Base-by-base conservation (phyloP, 2,888 invertebrate genomes). In the Hydriomena furcata region DNA sequence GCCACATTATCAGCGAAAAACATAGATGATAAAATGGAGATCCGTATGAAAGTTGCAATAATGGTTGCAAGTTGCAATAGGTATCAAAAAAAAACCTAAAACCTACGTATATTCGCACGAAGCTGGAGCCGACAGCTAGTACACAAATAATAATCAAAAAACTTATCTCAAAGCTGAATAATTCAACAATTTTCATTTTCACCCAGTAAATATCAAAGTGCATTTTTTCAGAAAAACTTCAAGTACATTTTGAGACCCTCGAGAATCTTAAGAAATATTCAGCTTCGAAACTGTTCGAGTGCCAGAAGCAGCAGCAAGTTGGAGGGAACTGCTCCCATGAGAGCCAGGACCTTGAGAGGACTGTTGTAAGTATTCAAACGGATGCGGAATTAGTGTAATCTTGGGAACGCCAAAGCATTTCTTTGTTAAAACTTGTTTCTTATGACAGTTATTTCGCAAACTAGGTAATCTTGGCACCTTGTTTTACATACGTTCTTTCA, bases 241-340 rank as follows among this genome's bases (percentile, higher is more conserved):
- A 89, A 79, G 89, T 90, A 36, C 90, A 90, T 65, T 90, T 90
- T 41, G 90, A 90, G 61, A 90, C 90, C 5, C 56, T 90, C 55
- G 90, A 90, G 61, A 90, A 90, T 64, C 61, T 90, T 41, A 89
- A 89, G 61, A 90, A 90, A 58, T 90, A 90, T 71, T 90, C 90
- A 1, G 90, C 90, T 1, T 89, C 89, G 0, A 90, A 90, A 59
- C 64, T 90, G 41, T 90, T 88, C 48, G 90, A 90, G 55, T 90
- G 90, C 56, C 90, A 90, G 56, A 90, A 90, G 47, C 88, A 89
- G 57, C 90, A 89, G 65, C 89, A 88, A 69, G 87, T 87, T 13
- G 89, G 90, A 0, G 88, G 88, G 1, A 90, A 90, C 71, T 90
- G 90, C 61, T 90, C 90, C 13, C 90, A 90, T 38, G 90, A 90